Evolutionary conservation across 2,113 vertebrate species (phyloP), one percentile per base, ranked within the genome.

Genomic region (Chamaea fasciata): DNA sequence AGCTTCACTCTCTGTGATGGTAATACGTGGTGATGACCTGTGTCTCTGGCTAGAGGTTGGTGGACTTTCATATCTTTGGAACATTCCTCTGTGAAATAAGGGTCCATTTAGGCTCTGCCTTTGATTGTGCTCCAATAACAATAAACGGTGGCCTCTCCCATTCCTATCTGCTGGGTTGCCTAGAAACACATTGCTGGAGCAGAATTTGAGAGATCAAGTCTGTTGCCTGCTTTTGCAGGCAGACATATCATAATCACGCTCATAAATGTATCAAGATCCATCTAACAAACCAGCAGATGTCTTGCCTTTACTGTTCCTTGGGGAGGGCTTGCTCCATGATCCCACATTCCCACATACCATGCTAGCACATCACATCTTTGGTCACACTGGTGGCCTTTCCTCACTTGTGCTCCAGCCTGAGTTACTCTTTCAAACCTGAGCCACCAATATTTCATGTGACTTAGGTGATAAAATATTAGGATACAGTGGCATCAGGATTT

Each of bases 31-130:
- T 63, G 83, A 82, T n/a, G 52, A 75, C 83, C 80, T 75, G 53
- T 82, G 27, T 60, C 39, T 64, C 31, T 60, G 57, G 44, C 1
- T 0, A 57, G 39, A 77, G 50, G 12, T 56, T 35, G 47, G 60
- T 59, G 35, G 59, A n/a, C 42, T 93, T 90, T 71, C 75, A 89
- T 68, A n/a, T 9, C 44, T 70, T 87, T 60, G 33, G 67, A 87
- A 84, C 4, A 33, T 52, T 89, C 31, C 47, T 73, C n/a, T 83
- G 35, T 62, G 42, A 93, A 91, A 71, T 79, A 56, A 90, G 11
- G 39, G 41, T 82, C 28, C 28, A 42, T 86, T 90, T 95, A 90
- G 39, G 47, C 19, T 63, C 68, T 87, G 39, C 46, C 62, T 95
- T 92, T 77, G 50, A 47, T 15, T 57, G 77, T 33, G 20, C 46